Conservation (phyloP, 2,113 vertebrate genomes). For the Stegostoma tigrinum region DNA sequence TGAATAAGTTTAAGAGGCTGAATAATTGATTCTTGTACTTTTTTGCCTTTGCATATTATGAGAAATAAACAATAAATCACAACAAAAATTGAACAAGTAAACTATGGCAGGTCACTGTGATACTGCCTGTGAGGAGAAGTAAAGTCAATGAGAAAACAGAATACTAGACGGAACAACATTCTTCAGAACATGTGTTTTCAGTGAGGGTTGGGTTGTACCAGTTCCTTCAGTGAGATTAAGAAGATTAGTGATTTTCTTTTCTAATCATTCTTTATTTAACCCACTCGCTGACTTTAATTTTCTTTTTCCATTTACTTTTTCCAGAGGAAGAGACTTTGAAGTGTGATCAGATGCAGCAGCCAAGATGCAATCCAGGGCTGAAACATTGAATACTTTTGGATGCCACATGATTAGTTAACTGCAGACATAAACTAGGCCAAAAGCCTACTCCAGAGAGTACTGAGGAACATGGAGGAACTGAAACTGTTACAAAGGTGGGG, state of each 20-base stretch:
- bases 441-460: background rate
- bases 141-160: background rate
- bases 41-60: background rate
- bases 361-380: background rate
- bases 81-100: background rate
- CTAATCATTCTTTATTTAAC: conserved; percentile 31
- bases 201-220: conserved; percentile 30
- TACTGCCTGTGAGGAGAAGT: background rate
- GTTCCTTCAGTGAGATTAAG: conserved; percentile 22
- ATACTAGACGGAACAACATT: background rate
- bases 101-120: background rate
- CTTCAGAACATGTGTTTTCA: conserved; percentile 27
- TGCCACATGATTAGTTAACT: background rate
- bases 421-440: background rate
- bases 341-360: background rate
- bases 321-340: conserved; percentile 8
- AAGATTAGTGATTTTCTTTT: conserved; percentile 18
- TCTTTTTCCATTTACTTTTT: conserved; percentile 5
- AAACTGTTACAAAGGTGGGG: background rate
- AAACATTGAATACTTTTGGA: conserved; percentile 8
- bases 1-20: background rate
- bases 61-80: background rate
- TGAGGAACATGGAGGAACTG: background rate
- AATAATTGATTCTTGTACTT: background rate
- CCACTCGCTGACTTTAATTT: conserved; percentile 15